These are phyloP conservation scores for Styela plicata DNA, from an alignment of 23 tunicate genomes.

Conservation along the genomic window DNA sequence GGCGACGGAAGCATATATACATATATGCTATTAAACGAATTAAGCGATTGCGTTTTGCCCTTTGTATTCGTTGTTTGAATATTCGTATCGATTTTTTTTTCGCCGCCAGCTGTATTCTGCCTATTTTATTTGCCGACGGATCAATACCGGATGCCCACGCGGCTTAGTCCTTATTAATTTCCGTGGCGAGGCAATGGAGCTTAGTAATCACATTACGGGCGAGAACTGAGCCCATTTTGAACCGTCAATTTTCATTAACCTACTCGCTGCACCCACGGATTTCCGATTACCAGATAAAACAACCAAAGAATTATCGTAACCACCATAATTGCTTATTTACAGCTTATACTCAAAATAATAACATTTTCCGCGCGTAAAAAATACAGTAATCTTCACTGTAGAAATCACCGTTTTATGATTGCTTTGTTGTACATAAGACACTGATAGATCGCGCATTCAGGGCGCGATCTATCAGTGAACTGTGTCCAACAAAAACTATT, in stretches of 20 bases:
- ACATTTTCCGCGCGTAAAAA: no score
- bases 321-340: no score
- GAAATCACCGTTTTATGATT: no score
- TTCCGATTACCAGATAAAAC: background rate
- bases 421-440: no score
- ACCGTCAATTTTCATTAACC: background rate
- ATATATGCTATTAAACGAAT: background rate
- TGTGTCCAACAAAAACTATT: no score
- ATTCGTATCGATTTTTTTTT: background rate
- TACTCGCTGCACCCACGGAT: background rate
- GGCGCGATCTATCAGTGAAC: no score
- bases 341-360: no score
- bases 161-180: background rate
- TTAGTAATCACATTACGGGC: conserved; percentile 2
- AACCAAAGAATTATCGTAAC: no score
- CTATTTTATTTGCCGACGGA: conserved; percentile 1
- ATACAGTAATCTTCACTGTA: no score
- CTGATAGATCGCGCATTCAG: no score
- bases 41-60: background rate
- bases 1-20: background rate
- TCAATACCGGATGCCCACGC: conserved; percentile 12
- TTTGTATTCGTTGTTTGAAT: background rate
- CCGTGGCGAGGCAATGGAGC: background rate
- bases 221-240: background rate
- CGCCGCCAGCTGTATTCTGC: background rate